A percentile compares a stretch with the other conserved stretches of the same genome.
Evolutionary conservation across 2,113 vertebrate genomes (phyloP).

Genomic region (Vulpes lagopus): DNA sequence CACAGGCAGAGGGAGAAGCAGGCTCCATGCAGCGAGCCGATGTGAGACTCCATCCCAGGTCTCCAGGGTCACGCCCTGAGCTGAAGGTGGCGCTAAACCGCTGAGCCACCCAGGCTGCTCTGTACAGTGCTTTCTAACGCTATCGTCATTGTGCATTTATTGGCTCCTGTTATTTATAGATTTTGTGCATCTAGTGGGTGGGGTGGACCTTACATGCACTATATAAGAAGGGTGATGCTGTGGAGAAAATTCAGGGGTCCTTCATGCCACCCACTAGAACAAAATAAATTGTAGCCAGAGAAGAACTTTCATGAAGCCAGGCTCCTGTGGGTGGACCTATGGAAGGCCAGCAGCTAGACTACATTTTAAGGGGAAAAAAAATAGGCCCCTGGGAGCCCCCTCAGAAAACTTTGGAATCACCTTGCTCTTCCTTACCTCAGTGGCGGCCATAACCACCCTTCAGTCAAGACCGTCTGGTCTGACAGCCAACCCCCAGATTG

Average conservation of each 20-base stretch:
- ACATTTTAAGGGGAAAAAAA: neutral
- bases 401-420: neutral
- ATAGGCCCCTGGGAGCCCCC: neutral
- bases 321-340: neutral
- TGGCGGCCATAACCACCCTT: neutral
- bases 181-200: neutral
- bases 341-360: neutral
- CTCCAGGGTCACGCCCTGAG: too few relatives aligned
- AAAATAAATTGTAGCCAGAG: neutral
- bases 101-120: too few relatives aligned
- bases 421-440: neutral
- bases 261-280: neutral
- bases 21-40: too few relatives aligned
- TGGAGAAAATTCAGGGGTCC: neutral
- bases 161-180: neutral
- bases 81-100: too few relatives aligned
- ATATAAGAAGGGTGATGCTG: neutral
- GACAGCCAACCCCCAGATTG: neutral
- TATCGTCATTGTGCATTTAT: fast-evolving
- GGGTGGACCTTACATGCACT: neutral
- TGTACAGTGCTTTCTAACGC: neutral
- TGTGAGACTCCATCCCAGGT: too few relatives aligned
- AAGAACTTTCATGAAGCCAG: neutral
- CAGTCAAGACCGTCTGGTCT: neutral
- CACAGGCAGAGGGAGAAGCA: too few relatives aligned